Conservation (phyloP, 2,113 vertebrate genomes). For the Noctilio leporinus region DNA sequence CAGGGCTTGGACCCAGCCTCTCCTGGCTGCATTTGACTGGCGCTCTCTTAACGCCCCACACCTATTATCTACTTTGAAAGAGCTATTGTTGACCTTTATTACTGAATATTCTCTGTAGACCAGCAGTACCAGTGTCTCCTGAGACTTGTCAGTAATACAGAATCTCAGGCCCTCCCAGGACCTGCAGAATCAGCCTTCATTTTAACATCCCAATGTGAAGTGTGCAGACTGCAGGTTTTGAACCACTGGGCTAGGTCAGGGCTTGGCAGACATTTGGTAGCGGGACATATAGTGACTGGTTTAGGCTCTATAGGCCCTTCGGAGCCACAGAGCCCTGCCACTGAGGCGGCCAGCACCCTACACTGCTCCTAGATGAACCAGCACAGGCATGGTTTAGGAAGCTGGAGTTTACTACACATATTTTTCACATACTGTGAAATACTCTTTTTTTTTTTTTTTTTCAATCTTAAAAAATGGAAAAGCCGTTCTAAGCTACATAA, state of each 20-base stretch:
- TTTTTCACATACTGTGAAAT: background rate
- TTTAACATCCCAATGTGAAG: rapidly evolving
- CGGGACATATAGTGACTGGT: background rate
- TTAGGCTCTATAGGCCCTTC: rapidly evolving
- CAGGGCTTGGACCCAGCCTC: rapidly evolving
- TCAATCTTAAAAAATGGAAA: background rate
- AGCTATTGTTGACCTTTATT: background rate
- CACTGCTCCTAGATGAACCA: rapidly evolving
- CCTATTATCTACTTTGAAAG: background rate
- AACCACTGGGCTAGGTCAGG: background rate
- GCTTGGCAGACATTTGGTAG: rapidly evolving
- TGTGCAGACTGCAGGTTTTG: rapidly evolving
- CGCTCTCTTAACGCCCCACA: rapidly evolving
- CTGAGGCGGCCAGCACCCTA: rapidly evolving
- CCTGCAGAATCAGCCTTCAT: background rate
- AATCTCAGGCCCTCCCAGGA: background rate
- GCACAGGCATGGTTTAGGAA: background rate
- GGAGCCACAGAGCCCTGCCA: background rate
- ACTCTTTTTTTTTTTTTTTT: too few relatives aligned
- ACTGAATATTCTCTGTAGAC: rapidly evolving
- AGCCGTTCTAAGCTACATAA: background rate
- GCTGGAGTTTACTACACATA: background rate
- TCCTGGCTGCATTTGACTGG: background rate
- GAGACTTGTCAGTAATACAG: background rate
- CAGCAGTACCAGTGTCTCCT: rapidly evolving